phyloP scores from a whole-genome alignment of 1,140 invertebrate genomes.

The Brachionus calyciflorus region DNA sequence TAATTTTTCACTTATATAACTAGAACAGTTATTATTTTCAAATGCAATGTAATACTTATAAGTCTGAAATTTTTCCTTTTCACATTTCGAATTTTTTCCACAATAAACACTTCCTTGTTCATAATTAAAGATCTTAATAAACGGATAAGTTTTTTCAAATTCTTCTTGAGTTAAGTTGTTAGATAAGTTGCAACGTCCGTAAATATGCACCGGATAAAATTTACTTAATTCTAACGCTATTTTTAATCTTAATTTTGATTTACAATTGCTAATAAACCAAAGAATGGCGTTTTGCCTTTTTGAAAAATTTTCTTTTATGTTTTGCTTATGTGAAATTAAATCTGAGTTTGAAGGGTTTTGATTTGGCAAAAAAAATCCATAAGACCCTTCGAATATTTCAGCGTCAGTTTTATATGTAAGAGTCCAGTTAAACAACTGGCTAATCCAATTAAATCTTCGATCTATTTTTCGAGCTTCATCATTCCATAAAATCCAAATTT shows the following conservation, averaged over 20 bases:
- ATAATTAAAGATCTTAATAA: slow-evolving; percentile 5
- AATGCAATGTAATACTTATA: slow-evolving; percentile 49
- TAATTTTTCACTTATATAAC: slow-evolving; percentile 49
- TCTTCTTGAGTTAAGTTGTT: neutral
- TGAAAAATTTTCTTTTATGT: slow-evolving; percentile 1
- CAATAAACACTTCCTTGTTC: neutral
- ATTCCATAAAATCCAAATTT: slow-evolving; percentile 46
- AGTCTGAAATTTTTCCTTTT: slow-evolving; percentile 21
- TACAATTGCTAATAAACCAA: slow-evolving; percentile 47
- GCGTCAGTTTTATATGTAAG: neutral
- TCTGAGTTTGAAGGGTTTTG: neutral
- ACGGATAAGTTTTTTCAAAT: neutral
- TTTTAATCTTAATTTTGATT: slow-evolving; percentile 8
- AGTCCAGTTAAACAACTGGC: slow-evolving; percentile 44
- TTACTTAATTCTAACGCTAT: slow-evolving; percentile 20
- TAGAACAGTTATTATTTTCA: slow-evolving; percentile 47
- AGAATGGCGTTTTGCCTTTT: slow-evolving; percentile 38
- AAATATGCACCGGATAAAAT: slow-evolving; percentile 40
- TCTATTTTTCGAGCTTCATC: slow-evolving; percentile 19
- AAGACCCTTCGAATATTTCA: slow-evolving; percentile 27
- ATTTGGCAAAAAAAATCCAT: slow-evolving; percentile 1
- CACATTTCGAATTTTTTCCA: neutral
- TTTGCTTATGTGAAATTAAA: neutral
- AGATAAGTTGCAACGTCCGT: slow-evolving; percentile 9
- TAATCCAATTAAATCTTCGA: slow-evolving; percentile 8